These are phyloP conservation scores for Trachelus stipa DNA, from an alignment of 2,888 invertebrate species.

Conservation along the genomic window DNA sequence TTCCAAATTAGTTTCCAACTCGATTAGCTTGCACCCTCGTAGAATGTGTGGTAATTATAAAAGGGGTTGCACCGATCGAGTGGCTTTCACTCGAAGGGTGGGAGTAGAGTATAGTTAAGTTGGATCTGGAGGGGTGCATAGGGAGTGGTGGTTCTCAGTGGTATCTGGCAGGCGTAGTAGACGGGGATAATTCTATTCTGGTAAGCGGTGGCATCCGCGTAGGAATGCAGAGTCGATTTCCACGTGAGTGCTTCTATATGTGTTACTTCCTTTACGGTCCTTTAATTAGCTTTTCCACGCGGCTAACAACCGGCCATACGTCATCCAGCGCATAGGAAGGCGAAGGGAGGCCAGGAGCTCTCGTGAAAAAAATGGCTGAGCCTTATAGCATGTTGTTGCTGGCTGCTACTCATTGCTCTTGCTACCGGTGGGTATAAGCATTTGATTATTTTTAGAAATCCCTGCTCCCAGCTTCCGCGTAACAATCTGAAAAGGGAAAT, in stretches of 20 bases:
- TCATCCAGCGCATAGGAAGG: neutral
- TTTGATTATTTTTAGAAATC: neutral
- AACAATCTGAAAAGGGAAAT: neutral
- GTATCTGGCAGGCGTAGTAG: neutral
- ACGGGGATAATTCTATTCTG: conserved; percentile 2
- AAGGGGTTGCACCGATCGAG: conserved; percentile 28
- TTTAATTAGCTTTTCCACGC: conserved; percentile 47
- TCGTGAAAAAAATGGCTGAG: neutral
- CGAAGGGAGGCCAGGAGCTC: no score
- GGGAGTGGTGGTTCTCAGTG: neutral
- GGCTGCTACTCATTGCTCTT: neutral
- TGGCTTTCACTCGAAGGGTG: conserved; percentile 18
- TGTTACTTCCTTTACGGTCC: conserved; percentile 45
- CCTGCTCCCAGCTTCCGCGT: neutral
- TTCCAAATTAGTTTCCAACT: neutral
- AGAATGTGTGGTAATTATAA: conserved; percentile 39
- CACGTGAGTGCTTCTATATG: conserved; percentile 21
- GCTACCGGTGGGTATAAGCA: neutral
- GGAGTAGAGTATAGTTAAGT: neutral
- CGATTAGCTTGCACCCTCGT: conserved; percentile 6
- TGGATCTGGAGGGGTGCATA: neutral
- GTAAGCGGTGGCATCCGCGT: neutral
- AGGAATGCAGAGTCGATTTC: conserved; percentile 4
- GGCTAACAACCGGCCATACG: conserved; percentile 35
- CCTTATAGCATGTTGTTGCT: neutral